These are phyloP conservation scores for Lasioglossum albipes DNA, from an alignment of 1,140 invertebrate species.

Conservation along the genomic window DNA sequence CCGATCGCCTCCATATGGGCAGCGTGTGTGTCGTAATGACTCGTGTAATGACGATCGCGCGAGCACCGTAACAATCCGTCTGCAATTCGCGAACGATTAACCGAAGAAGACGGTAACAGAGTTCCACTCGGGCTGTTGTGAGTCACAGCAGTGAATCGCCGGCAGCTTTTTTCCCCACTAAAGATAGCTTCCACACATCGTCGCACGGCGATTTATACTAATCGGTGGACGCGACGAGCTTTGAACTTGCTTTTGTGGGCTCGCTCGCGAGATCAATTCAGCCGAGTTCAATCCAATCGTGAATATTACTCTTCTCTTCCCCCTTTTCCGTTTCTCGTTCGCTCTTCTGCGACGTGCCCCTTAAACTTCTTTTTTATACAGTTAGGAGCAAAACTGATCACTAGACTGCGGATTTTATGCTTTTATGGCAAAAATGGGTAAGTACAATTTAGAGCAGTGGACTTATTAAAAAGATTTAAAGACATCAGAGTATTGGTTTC, in stretches of 20 bases:
- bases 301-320: background rate
- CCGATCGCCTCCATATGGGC: background rate
- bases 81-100: slow-evolving; percentile 29
- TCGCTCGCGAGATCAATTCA: background rate
- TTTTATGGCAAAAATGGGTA: no score
- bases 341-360: no score
- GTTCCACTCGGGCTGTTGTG: slow-evolving; percentile 48
- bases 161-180: slow-evolving; percentile 39
- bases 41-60: background rate
- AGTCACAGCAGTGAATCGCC: slow-evolving; percentile 56
- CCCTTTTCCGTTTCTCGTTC: background rate
- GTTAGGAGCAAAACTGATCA: no score
- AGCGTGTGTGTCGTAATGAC: background rate
- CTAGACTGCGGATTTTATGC: no score
- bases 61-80: slow-evolving; percentile 14
- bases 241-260: background rate
- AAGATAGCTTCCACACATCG: slow-evolving; percentile 55
- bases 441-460: no score
- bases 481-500: no score
- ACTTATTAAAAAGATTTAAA: no score
- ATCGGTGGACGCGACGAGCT: slow-evolving; percentile 33
- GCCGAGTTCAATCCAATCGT: background rate
- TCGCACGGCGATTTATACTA: slow-evolving; percentile 43
- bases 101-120: slow-evolving; percentile 4
- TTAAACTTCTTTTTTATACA: no score